Evolutionary conservation across 35 echinoderm and acorn worm species (phyloP), one percentile per base, ranked within the genome.

Genomic region (Lytechinus variegatus): DNA sequence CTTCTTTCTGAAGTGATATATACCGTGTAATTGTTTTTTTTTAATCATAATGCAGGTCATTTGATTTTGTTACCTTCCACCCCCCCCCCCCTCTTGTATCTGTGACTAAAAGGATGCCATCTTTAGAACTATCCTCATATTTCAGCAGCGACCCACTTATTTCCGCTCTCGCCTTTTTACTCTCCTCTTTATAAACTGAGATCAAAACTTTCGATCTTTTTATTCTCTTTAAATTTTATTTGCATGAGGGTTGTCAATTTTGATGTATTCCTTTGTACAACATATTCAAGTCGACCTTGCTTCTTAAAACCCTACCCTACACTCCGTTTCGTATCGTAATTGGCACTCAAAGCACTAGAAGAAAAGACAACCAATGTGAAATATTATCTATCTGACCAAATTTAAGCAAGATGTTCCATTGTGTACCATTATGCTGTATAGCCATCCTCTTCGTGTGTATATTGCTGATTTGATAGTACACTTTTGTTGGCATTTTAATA

Each of bases 91-190:
- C 19, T 72, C 54, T 44, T 44, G 33, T 44, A 44, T 44, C 33
- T 53, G 53, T 11, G 12, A 54, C 53, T 24, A 57, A 93, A 57
- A 93, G 57, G 29, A 57, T 93, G 55, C 57, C 66, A 93, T 54
- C 28, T 24, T 44, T 44, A 29, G 4, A 53, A 58, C 13, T 13
- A 13, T 93, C 53, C 21, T 93, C 57, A 54, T 93, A 57, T 93
- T 93, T 57, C 92, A 55, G 13, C 8, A 54, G 12, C 92, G 92
- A 93, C 92, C 92, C 92, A 93, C 92, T 93, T 93, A 93, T 93
- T 93, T 93, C 21, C 33, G 53, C 54, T 44, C 54, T 79, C 66
- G 66, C 66, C 66, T 79, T 79, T 79, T 24, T 16, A 79, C 14
- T n/a, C 66, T 24, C 21, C 66, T 44, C 66, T 79, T 24, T 13